Conservation (phyloP, 2,888 invertebrate genomes). For the Cyclophora punctaria region DNA sequence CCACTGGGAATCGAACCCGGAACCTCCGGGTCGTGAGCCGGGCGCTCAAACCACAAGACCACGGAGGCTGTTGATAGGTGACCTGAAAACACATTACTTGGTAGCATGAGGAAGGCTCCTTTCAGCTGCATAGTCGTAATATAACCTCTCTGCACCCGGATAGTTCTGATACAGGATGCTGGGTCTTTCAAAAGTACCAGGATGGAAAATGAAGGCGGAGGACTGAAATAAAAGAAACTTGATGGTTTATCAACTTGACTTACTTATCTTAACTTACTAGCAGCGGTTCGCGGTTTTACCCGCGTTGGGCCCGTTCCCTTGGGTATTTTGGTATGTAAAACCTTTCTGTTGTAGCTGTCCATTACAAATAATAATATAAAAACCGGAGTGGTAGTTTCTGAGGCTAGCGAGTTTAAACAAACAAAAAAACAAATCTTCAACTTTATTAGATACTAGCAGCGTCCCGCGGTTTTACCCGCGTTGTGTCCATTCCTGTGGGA, state of each 20-base stretch:
- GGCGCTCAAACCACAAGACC: too few species aligned
- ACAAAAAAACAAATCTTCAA: not conserved
- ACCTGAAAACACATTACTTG: slow-evolving; percentile 28
- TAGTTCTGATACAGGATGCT: slow-evolving; percentile 27
- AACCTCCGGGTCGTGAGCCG: too few species aligned
- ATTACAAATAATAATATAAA: not conserved
- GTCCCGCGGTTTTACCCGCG: too few species aligned
- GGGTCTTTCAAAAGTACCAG: too few species aligned
- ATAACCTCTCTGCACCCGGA: slow-evolving; percentile 39
- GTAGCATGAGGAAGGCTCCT: slow-evolving; percentile 35
- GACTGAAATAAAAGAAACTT: slow-evolving; percentile 12
- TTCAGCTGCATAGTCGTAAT: slow-evolving; percentile 42
- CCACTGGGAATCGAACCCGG: too few species aligned
- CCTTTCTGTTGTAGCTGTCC: not conserved
- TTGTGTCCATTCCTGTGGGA: too few species aligned
- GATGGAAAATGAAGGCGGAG: too few species aligned
- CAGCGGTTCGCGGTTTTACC: too few species aligned
- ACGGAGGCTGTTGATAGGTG: too few species aligned
- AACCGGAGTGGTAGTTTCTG: too few species aligned
- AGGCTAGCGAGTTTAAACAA: too few species aligned
- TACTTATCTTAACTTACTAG: slow-evolving; percentile 11
- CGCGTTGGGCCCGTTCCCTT: too few species aligned
- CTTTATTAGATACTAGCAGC: not conserved
- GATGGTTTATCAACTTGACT: slow-evolving; percentile 17
- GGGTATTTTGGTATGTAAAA: slow-evolving; percentile 7